Evolutionary conservation across 2,113 vertebrate species (phyloP).

Genomic region (Athene cunicularia): DNA sequence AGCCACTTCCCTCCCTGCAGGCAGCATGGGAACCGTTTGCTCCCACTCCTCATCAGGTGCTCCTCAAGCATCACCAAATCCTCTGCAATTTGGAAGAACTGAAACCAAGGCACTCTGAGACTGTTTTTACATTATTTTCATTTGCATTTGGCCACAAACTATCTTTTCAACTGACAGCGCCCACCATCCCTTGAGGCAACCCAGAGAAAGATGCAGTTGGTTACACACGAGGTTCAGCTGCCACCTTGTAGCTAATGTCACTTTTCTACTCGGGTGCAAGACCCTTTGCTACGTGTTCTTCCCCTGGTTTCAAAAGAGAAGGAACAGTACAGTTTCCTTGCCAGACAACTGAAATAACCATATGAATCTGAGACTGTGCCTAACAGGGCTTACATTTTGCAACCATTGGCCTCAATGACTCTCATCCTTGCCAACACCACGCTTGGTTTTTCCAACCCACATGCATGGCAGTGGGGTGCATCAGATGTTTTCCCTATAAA

Average conservation of each 20-base stretch:
- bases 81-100: neutral
- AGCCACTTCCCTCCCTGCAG: neutral
- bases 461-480: neutral
- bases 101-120: neutral
- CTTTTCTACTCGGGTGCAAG: neutral
- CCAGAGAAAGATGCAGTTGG: neutral
- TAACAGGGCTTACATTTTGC: slow-evolving; percentile 2
- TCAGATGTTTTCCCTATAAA: neutral
- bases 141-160: neutral
- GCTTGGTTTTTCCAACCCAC: slow-evolving; percentile 13
- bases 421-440: neutral
- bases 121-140: neutral
- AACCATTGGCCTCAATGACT: neutral
- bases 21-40: neutral
- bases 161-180: neutral
- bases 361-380: neutral
- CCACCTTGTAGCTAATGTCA: neutral
- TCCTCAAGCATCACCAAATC: neutral
- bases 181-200: neutral
- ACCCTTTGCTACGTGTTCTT: neutral
- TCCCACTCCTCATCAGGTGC: neutral
- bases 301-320: neutral
- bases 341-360: slow-evolving; percentile 5
- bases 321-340: neutral
- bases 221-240: neutral